phyloP scores from a whole-genome alignment of 2,113 vertebrate genomes.

The Phocoena phocoena region DNA sequence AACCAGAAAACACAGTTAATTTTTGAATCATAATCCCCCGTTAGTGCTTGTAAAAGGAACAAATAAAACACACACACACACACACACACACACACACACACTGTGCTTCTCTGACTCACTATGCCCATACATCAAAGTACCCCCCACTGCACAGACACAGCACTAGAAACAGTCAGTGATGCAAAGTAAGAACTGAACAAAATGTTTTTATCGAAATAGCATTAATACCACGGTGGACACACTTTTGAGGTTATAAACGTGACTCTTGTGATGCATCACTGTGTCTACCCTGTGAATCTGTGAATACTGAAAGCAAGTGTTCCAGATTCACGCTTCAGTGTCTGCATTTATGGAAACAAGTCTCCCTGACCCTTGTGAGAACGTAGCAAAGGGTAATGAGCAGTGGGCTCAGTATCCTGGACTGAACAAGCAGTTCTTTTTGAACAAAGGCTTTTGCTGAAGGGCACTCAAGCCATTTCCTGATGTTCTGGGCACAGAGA shows the following conservation, averaged over 20 bases:
- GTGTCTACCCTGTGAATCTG: not conserved
- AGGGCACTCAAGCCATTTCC: constrained; percentile 46
- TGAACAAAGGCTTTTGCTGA: constrained; percentile 43
- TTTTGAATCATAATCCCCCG: constrained; percentile 62
- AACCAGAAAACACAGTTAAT: constrained; percentile 68
- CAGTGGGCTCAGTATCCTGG: not conserved
- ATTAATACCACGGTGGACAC: not conserved
- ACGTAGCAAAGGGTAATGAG: constrained; percentile 32
- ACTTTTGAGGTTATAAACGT: constrained; percentile 49
- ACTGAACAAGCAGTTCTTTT: constrained; percentile 29
- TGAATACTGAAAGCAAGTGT: not conserved
- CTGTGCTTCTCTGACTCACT: not conserved
- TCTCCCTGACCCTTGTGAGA: constrained; percentile 40
- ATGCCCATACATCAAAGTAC: not conserved
- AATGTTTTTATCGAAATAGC: constrained; percentile 54
- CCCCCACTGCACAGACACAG: not conserved
- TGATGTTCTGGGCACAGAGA: not conserved
- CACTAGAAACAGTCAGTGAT: not conserved
- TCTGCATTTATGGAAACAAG: not conserved
- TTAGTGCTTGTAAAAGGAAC: constrained; percentile 59
- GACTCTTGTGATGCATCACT: not conserved
- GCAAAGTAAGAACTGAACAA: not conserved
- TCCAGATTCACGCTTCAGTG: constrained; percentile 35
- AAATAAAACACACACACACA: not conserved
- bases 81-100: not conserved